Evolutionary conservation across 2,888 invertebrate species (phyloP), one percentile per base, ranked within the genome.

Genomic region (Lithophane ornitopus): DNA sequence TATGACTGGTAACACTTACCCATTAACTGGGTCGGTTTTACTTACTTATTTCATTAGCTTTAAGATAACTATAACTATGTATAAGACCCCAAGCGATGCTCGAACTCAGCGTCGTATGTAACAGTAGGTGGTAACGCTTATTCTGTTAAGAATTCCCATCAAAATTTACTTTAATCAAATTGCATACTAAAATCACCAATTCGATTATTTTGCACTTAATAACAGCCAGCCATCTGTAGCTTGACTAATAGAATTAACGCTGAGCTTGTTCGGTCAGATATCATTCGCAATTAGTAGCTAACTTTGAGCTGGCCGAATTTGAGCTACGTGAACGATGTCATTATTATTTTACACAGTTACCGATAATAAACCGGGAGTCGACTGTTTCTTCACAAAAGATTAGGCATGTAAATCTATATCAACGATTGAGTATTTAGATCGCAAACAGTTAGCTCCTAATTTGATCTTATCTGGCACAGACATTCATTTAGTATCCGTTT

Each of bases 1-100:
- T 44, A 91, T 94, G 92, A 93, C 93, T 81, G 94, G 94, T 94
- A 91, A 87, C 87, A 80, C 82, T 74, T 82, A 61, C 70, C 84
- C 87, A 70, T 79, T 82, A 52, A 78, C 87, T 86, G 86, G 87
- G 87, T 87, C 85, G 85, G 86, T 87, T 87, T 85, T 78, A 22
- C 66, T 70, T 84, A 81, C 79, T 79, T 72, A 77, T 71, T 78
- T 85, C 81, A 74, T 76, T 84, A 84, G 81, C 39, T 67, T 14
- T 81, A 84, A 72, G 77, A 71, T 82, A 76, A 79, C 54, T 79
- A 16, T 78, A 58, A 68, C 52, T 70, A 73, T 58, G n/a, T 26
- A 26, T 78, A 82, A 82, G 81, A n/a, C 34, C 22, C 58, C 34
- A 56, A 74, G 56, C n/a, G 76, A 41, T 63, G 69, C 66, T 73